Evolutionary conservation across 2,797 vertebrate species (phyloP), one percentile per base, ranked within the genome.

Genomic region (Merluccius polli): DNA sequence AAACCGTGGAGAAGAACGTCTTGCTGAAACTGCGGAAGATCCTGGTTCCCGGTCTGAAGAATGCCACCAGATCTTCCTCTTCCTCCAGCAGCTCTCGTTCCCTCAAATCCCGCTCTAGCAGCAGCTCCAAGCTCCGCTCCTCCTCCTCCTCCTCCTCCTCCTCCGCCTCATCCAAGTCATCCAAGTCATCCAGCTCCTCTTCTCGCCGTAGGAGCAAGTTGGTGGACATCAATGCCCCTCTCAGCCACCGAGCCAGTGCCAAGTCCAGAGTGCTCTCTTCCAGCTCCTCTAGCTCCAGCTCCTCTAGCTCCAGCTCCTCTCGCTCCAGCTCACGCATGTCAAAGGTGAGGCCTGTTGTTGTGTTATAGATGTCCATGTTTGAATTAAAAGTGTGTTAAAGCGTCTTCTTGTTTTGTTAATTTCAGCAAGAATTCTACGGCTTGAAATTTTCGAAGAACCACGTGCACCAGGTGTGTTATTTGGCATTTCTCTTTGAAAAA

Each of bases 1-100:
- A 94, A 71, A 59, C 83, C 75, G 13, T 83, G 0, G 86, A 92
- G 79, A 92, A 81, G 75, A 89, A 82, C 0, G 87, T 95, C 59
- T 80, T 94, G 83, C 81, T 91, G 89, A 96, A 93, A 86, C 85
- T 95, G 44, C 94, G 90, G 81, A 93, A 93, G 77, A 94, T 96
- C 81, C 83, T 96, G 82, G 80, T 76, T 78, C 85, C 89, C 75
- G 86, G 84, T 81, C 70, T 71, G 48, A 93, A 78, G 72, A 92
- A 90, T 78, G 70, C 21, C 1, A 90, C 82, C 35, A 9, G 76
- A 32, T 0, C 18, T n/a, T 89, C 86, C 15, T 90, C 86, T 41
- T 91, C 86, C 59, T 92, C 91, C 27, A 88, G 84, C 79, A 91
- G 85, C 36, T 89, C 86, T 18, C 7, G 76, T 9, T 87, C 87